Conservation (phyloP, 2,888 invertebrate genomes). For the Stenolophus ochropezus region DNA sequence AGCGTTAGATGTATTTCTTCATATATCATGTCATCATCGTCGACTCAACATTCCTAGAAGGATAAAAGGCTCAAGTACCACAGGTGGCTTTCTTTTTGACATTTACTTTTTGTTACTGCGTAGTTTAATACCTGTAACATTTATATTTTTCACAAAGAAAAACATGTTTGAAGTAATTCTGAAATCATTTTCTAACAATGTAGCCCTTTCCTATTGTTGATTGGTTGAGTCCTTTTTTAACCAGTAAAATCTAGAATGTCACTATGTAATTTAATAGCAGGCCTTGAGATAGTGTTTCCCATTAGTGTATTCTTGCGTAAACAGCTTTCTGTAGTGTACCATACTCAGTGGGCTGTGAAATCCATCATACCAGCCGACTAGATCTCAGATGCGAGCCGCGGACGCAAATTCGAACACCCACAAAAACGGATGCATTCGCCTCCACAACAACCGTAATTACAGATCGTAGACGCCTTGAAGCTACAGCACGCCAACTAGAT, state of each 20-base stretch:
- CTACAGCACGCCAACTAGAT: neutral
- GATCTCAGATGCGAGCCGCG: neutral
- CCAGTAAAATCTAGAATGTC: neutral
- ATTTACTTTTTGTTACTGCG: no score
- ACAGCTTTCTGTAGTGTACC: neutral
- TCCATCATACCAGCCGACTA: conserved; percentile 20
- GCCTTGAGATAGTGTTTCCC: conserved; percentile 20
- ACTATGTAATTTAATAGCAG: neutral
- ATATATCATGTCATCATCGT: no score
- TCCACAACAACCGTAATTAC: neutral
- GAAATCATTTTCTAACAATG: no score
- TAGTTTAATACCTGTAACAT: no score
- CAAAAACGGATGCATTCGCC: conserved; percentile 25
- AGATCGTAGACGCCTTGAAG: neutral
- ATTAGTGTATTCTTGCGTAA: conserved; percentile 13
- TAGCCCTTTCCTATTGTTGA: no score
- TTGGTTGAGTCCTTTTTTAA: neutral
- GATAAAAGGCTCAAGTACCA: no score
- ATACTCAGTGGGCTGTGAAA: conserved; percentile 30
- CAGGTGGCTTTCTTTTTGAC: no score
- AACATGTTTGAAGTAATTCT: no score
- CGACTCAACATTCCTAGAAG: no score
- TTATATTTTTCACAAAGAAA: no score
- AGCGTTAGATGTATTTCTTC: no score
- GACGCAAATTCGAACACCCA: conserved; percentile 17